Conservation (phyloP, 2,888 invertebrate genomes). For the Zeuzera pyrina region DNA sequence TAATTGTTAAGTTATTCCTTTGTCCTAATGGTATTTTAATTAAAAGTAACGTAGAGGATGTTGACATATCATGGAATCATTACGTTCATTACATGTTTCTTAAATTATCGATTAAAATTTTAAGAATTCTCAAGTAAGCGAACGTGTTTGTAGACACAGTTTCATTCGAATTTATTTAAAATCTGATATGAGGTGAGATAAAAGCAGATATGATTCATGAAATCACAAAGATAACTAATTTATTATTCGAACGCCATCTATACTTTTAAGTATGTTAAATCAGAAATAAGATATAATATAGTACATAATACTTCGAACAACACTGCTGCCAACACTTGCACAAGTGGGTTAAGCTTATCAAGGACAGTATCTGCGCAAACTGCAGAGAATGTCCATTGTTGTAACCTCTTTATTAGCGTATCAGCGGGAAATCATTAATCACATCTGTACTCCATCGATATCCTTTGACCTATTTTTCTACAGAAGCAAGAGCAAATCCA, state of each 20-base stretch:
- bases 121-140: too few relatives aligned
- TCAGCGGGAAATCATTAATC: conserved; percentile 49
- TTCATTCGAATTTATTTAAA: neutral
- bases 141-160: too few relatives aligned
- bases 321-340: conserved; percentile 24
- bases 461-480: conserved; percentile 33
- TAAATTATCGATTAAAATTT: too few relatives aligned
- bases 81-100: conserved; percentile 2
- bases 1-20: conserved; percentile 15
- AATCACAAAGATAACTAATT: too few relatives aligned
- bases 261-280: too few relatives aligned
- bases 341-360: conserved; percentile 61
- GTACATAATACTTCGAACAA: too few relatives aligned
- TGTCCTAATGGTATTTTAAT: too few relatives aligned
- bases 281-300: too few relatives aligned
- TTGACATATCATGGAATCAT: conserved; percentile 10
- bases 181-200: neutral
- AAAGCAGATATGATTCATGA: conserved; percentile 2
- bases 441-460: conserved; percentile 32
- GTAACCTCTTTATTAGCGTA: conserved; percentile 46
- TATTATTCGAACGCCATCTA: too few relatives aligned
- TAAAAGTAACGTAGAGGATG: conserved; percentile 21
- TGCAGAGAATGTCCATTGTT: conserved; percentile 25
- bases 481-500: conserved; percentile 24
- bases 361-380: conserved; percentile 36